Conservation (phyloP, 2,888 invertebrate species). For the Orthonychiurus folsomi region DNA sequence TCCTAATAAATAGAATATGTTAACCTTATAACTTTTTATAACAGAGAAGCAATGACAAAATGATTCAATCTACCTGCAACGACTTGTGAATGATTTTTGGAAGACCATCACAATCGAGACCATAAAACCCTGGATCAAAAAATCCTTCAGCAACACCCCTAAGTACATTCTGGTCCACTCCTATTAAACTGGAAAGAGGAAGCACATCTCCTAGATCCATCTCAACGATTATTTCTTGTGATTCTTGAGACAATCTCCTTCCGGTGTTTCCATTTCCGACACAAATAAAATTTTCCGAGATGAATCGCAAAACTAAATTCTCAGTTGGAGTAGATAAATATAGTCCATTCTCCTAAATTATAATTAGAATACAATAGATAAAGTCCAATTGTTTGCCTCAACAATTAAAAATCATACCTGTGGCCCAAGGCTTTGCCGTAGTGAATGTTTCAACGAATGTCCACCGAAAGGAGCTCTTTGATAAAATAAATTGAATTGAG, state of each 20-base stretch:
- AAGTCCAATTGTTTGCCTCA: neutral
- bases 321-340: conserved; percentile 39
- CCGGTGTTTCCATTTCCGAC: conserved; percentile 27
- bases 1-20: neutral
- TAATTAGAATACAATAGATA: conserved; percentile 1
- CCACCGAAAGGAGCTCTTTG: conserved; percentile 27
- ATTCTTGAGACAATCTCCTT: conserved; percentile 37
- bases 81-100: conserved; percentile 51
- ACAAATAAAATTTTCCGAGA: conserved; percentile 40
- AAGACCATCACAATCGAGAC: conserved; percentile 51
- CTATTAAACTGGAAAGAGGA: conserved; percentile 37
- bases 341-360: conserved; percentile 38
- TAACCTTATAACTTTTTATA: conserved; percentile 5
- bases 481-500: conserved; percentile 6
- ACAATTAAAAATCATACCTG: conserved; percentile 18
- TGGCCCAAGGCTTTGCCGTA: conserved; percentile 39
- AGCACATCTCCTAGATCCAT: conserved; percentile 40
- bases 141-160: conserved; percentile 47
- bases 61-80: conserved; percentile 43
- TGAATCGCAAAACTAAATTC: conserved; percentile 39
- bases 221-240: conserved; percentile 38
- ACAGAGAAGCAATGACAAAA: neutral
- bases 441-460: conserved; percentile 36
- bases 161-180: conserved; percentile 39
- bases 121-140: conserved; percentile 52